These are phyloP conservation scores for Pseudomyrmex dendroicus DNA, from an alignment of 1,140 invertebrate genomes.

Conservation along the genomic window DNA sequence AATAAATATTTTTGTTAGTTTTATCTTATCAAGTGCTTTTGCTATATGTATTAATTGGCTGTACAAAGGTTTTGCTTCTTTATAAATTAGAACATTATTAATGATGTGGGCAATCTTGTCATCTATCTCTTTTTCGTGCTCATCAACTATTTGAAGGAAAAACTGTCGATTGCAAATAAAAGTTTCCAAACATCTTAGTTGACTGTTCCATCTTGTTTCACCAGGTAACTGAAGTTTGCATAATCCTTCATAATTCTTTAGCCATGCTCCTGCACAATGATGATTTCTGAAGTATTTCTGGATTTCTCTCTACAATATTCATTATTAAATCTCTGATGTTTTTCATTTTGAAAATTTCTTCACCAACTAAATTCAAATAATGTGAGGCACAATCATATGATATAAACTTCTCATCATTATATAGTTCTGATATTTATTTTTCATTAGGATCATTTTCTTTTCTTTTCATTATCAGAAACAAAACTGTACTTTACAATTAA, in stretches of 20 bases:
- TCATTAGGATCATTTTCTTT: too few relatives aligned
- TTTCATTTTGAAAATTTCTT: too few relatives aligned
- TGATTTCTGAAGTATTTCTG: not conserved
- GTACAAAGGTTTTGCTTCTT: not conserved
- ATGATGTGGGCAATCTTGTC: constrained; percentile 6
- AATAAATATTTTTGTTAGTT: constrained; percentile 11
- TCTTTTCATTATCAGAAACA: too few relatives aligned
- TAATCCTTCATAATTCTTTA: not conserved
- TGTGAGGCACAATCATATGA: too few relatives aligned
- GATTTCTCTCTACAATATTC: not conserved
- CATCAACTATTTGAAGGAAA: not conserved
- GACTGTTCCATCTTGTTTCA: not conserved
- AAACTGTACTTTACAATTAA: too few relatives aligned
- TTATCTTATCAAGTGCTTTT: not conserved
- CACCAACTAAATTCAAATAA: too few relatives aligned
- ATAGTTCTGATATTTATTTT: too few relatives aligned
- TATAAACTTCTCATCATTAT: too few relatives aligned
- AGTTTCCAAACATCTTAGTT: constrained; percentile 5
- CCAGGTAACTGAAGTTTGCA: not conserved
- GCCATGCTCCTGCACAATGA: not conserved
- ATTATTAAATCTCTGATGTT: not conserved
- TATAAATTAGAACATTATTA: not conserved
- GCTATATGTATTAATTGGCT: not conserved
- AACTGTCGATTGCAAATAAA: not conserved
- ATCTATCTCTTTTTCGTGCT: constrained; percentile 7